Evolutionary conservation across 2,113 vertebrate genomes (phyloP).

Genomic region (Oceanites oceanicus): DNA sequence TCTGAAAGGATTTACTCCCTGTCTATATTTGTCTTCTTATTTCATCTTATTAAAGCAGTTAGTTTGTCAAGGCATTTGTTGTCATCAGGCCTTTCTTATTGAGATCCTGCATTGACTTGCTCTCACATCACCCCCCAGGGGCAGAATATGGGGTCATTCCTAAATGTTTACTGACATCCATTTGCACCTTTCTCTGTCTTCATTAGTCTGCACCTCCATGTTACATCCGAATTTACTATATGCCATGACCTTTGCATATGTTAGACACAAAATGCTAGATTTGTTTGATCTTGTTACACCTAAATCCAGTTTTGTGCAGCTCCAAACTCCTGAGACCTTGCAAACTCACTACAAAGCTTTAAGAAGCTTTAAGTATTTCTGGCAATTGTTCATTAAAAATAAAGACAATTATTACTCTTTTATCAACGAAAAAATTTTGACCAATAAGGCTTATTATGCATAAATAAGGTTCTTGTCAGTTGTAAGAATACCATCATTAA

Average conservation of each 20-base stretch:
- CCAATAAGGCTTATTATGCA: accelerated
- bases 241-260: accelerated
- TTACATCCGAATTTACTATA: background rate
- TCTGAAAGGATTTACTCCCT: background rate
- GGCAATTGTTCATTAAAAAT: background rate
- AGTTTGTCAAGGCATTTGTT: background rate
- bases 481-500: background rate
- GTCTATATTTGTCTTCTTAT: background rate
- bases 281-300: background rate
- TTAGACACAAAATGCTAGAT: background rate
- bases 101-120: accelerated
- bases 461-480: background rate
- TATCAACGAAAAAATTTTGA: accelerated
- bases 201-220: background rate
- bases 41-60: background rate
- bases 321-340: background rate
- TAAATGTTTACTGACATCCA: background rate
- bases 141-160: background rate
- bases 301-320: background rate
- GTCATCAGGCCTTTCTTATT: background rate
- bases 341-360: background rate
- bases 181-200: background rate
- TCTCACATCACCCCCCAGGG: background rate
- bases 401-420: background rate
- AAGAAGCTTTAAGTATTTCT: background rate